These are phyloP conservation scores for Epistrophella euchroma DNA, from an alignment of 2,888 invertebrate species.

Conservation along the genomic window DNA sequence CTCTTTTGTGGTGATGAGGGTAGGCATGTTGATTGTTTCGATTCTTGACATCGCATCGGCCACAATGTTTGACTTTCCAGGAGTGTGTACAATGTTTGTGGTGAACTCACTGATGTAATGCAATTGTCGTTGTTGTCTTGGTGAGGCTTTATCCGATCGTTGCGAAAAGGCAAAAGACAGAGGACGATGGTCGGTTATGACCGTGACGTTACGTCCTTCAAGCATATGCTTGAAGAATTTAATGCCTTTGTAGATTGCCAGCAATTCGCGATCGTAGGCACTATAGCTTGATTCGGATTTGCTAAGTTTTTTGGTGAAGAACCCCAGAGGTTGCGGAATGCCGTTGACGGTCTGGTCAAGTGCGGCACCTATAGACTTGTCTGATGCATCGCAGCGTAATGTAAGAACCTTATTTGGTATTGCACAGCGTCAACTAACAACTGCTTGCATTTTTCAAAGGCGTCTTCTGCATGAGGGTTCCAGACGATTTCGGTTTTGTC, in stretches of 20 bases:
- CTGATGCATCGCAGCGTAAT: neutral
- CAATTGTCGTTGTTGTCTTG: slow-evolving; percentile 60
- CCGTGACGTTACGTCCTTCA: slow-evolving; percentile 79
- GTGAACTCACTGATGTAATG: slow-evolving; percentile 64
- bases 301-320: slow-evolving; percentile 65
- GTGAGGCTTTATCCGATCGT: slow-evolving; percentile 56
- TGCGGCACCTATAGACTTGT: slow-evolving; percentile 1
- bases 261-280: slow-evolving; percentile 79
- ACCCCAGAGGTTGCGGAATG: slow-evolving; percentile 16
- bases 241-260: slow-evolving; percentile 78
- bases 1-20: slow-evolving; percentile 39
- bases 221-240: slow-evolving; percentile 79
- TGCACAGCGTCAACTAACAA: slow-evolving; percentile 4
- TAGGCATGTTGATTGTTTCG: slow-evolving; percentile 40
- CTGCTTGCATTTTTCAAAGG: slow-evolving; percentile 2
- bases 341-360: neutral
- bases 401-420: neutral
- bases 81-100: slow-evolving; percentile 60
- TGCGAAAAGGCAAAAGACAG: slow-evolving; percentile 60
- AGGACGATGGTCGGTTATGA: slow-evolving; percentile 79
- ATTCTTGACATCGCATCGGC: slow-evolving; percentile 71
- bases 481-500: slow-evolving; percentile 5
- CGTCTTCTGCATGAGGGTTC: slow-evolving; percentile 6
- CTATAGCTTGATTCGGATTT: slow-evolving; percentile 80
- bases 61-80: slow-evolving; percentile 58